Conservation (phyloP, 2,797 vertebrate genomes). For the Periophthalmus magnuspinnatus region DNA sequence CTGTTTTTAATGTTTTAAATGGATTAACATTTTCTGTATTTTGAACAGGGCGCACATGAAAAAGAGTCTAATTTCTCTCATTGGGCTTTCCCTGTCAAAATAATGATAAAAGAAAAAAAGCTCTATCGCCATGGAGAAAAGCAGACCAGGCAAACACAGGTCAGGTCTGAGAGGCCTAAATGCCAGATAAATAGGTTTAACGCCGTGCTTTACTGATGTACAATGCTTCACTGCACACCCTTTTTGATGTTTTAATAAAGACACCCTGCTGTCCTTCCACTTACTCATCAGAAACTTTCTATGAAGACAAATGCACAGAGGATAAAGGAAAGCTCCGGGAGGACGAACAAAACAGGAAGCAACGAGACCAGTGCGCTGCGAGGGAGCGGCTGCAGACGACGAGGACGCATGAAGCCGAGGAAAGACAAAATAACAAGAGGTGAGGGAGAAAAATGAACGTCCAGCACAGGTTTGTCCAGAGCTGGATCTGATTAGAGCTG, state of each 20-base stretch:
- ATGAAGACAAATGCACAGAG: background rate
- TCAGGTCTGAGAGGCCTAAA: background rate
- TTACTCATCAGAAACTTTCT: background rate
- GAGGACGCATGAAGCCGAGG: background rate
- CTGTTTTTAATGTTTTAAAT: too few species aligned
- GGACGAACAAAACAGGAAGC: slow-evolving; percentile 7
- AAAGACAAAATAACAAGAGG: slow-evolving; percentile 10
- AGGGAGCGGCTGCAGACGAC: background rate
- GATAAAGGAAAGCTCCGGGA: background rate
- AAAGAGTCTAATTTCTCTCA: too few species aligned
- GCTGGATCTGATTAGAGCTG: slow-evolving; percentile 80
- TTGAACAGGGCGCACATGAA: too few species aligned
- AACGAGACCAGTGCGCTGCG: background rate
- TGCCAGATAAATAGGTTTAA: background rate
- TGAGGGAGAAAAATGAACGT: slow-evolving; percentile 8
- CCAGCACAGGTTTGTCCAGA: slow-evolving; percentile 49
- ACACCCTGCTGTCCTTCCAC: background rate
- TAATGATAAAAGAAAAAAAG: too few species aligned
- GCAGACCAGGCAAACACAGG: too few species aligned
- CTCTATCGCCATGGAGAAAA: too few species aligned
- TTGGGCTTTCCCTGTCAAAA: too few species aligned
- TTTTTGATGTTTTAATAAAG: background rate
- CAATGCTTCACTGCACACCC: background rate
- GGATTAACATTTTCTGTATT: too few species aligned
- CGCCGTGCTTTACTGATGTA: background rate